A percentile compares a stretch with the other conserved stretches of the same genome.
phyloP scores from a whole-genome alignment of 2,888 invertebrate genomes.

The Taphrorychus bicolor region DNA sequence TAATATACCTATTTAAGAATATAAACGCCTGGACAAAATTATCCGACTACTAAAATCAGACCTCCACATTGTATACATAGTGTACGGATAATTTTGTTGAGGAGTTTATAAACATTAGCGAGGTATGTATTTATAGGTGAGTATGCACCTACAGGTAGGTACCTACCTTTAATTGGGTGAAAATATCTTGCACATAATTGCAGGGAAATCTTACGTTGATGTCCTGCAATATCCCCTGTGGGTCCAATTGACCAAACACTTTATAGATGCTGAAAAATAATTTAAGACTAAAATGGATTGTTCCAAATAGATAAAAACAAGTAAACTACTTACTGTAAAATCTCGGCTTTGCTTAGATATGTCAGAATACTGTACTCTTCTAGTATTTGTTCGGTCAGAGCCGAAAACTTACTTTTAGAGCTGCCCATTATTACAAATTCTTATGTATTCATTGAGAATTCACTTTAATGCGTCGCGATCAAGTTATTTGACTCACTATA shows the following conservation, averaged over 20 bases:
- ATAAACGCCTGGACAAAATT: too few relatives aligned
- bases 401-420: slow-evolving; percentile 60
- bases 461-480: too few relatives aligned
- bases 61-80: too few relatives aligned
- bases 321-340: slow-evolving; percentile 64
- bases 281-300: slow-evolving; percentile 2
- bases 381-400: slow-evolving; percentile 64
- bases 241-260: slow-evolving; percentile 63
- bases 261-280: slow-evolving; percentile 65
- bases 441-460: too few relatives aligned
- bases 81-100: too few relatives aligned
- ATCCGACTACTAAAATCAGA: too few relatives aligned
- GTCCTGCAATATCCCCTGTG: slow-evolving; percentile 59
- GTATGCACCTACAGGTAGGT: too few relatives aligned
- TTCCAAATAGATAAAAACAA: not conserved
- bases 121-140: too few relatives aligned
- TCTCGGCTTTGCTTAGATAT: slow-evolving; percentile 68
- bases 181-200: slow-evolving; percentile 65
- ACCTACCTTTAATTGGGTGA: slow-evolving; percentile 71
- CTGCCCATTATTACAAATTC: slow-evolving; percentile 66
- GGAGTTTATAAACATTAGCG: too few relatives aligned
- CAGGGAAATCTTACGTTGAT: slow-evolving; percentile 63
- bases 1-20: too few relatives aligned
- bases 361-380: slow-evolving; percentile 69
- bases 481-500: too few relatives aligned